These are phyloP conservation scores for Bubo bubo DNA, from an alignment of 2,113 vertebrate genomes.

Conservation along the genomic window DNA sequence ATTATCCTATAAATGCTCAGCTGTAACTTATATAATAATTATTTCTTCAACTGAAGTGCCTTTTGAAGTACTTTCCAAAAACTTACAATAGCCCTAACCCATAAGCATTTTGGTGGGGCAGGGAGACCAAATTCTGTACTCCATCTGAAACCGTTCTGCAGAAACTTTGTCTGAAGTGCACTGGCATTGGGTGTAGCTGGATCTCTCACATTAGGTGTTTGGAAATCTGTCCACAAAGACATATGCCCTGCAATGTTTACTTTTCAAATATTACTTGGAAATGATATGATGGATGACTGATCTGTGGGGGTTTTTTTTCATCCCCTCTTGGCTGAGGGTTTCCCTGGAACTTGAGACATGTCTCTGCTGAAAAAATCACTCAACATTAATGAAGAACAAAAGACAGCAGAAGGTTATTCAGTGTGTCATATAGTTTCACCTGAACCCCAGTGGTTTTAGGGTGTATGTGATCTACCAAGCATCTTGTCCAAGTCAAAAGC, in stretches of 20 bases:
- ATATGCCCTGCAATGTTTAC: constrained; percentile 2
- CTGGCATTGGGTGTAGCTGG: neutral
- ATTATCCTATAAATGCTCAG: constrained; percentile 69
- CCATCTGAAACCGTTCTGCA: constrained; percentile 18
- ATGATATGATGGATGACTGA: neutral
- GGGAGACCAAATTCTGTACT: constrained; percentile 23
- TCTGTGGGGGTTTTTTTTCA: neutral
- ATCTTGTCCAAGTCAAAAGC: neutral
- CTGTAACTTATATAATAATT: constrained; percentile 69
- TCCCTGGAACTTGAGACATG: constrained; percentile 25
- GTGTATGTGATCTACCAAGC: neutral
- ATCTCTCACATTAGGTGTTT: constrained; percentile 31
- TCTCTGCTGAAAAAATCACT: constrained; percentile 32
- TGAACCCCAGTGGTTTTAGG: constrained; percentile 24
- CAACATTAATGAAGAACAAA: neutral
- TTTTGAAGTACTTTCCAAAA: constrained; percentile 69
- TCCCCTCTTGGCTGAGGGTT: constrained; percentile 18
- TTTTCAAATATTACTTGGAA: constrained; percentile 44
- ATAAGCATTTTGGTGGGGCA: constrained; percentile 17
- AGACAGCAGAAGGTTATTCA: constrained; percentile 12
- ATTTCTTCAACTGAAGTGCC: constrained; percentile 56
- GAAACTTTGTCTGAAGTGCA: neutral
- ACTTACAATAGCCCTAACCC: constrained; percentile 23
- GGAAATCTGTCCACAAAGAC: neutral
- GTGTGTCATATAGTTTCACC: constrained; percentile 22